A percentile compares a stretch with the other conserved stretches of the same genome.
These are phyloP conservation scores for Muscidifurax raptorellus DNA, from an alignment of 1,140 invertebrate species.

Conservation along the genomic window DNA sequence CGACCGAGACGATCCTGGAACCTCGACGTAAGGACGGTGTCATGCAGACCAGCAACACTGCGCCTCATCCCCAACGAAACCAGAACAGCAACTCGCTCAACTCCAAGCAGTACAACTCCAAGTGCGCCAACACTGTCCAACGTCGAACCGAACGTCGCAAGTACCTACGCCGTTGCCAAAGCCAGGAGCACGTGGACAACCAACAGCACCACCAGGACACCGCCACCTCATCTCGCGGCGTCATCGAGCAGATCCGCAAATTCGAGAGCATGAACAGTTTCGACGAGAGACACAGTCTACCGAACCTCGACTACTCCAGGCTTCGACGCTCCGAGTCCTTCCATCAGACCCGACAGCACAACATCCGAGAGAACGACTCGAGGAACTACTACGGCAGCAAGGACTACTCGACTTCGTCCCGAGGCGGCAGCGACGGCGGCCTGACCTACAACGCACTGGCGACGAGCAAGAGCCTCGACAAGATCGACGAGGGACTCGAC, in stretches of 20 bases:
- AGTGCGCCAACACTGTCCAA: constrained; percentile 42
- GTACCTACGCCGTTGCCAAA: constrained; percentile 56
- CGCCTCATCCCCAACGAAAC: constrained; percentile 54
- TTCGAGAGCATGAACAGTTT: constrained; percentile 72
- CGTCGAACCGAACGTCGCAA: constrained; percentile 50
- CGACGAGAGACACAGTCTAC: constrained; percentile 59
- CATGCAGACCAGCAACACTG: constrained; percentile 55
- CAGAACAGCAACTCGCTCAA: constrained; percentile 42
- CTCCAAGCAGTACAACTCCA: constrained; percentile 46
- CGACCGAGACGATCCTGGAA: constrained; percentile 35
- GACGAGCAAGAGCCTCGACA: constrained; percentile 81
- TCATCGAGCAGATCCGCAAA: constrained; percentile 68
- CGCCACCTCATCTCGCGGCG: constrained; percentile 69
- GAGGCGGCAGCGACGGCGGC: constrained; percentile 65
- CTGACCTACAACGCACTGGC: constrained; percentile 55
- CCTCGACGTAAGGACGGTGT: constrained; percentile 5
- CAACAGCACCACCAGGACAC: constrained; percentile 72
- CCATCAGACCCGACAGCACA: constrained; percentile 60
- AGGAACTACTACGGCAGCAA: constrained; percentile 49
- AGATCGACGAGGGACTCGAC: constrained; percentile 85
- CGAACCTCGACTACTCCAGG: constrained; percentile 37
- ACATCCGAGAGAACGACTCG: neutral
- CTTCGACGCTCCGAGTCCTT: constrained; percentile 71
- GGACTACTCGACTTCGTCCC: constrained; percentile 59
- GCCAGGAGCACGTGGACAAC: constrained; percentile 59